phyloP scores from a whole-genome alignment of 2,113 vertebrate species.

The Cyanistes caeruleus region DNA sequence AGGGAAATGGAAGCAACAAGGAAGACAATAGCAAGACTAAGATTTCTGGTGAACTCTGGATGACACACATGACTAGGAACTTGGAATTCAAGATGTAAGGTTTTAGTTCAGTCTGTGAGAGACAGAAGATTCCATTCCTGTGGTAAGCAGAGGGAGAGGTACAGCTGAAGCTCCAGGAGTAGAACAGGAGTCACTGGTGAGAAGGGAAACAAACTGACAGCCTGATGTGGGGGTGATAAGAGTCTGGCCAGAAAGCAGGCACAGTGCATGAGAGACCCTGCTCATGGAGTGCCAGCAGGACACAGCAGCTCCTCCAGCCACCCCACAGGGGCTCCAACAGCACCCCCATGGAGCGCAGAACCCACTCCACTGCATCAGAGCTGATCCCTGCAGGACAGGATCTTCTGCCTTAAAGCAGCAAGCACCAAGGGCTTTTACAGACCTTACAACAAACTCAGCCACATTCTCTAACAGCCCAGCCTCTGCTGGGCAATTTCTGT shows the following conservation, averaged over 20 bases:
- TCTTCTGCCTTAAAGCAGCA: neutral
- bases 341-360: neutral
- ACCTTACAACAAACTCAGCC: neutral
- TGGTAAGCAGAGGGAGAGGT: neutral
- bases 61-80: neutral
- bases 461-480: neutral
- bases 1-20: neutral
- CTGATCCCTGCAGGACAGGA: neutral
- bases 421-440: neutral
- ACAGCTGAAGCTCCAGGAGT: neutral
- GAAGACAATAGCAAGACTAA: neutral
- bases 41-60: neutral
- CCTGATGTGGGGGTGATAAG: rapidly evolving
- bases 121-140: neutral
- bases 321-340: neutral
- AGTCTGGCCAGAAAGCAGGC: neutral
- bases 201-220: neutral
- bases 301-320: neutral
- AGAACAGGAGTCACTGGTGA: neutral
- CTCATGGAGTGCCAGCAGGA: neutral
- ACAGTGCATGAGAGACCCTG: rapidly evolving
- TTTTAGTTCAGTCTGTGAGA: neutral
- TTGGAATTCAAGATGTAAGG: neutral
- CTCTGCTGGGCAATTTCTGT: neutral
- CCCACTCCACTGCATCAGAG: neutral